Base-by-base conservation (phyloP, 2,888 invertebrate genomes). In the Macrophya alboannulata region DNA sequence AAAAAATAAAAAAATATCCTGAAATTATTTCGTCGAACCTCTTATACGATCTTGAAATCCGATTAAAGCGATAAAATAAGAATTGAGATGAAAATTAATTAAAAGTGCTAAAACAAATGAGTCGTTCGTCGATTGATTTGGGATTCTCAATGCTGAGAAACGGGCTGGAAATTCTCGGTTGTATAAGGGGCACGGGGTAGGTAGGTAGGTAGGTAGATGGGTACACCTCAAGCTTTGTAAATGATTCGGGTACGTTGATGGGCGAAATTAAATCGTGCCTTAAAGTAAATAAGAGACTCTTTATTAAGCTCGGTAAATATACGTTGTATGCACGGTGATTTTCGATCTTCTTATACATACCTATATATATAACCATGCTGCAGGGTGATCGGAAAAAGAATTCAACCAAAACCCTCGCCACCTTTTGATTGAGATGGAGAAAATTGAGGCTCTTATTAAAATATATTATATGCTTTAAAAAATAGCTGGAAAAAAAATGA, bases 321-420 rank as follows among this genome's bases (percentile, higher is more conserved):
- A 51, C 77, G 55, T 51, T 77, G 51, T 74, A n/a, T 77, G 48
- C 74, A 74, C 74, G 45, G 74, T 21, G 45, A 74, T 74, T 74
- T 74, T 74, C 45, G 74, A 74, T 74, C 74, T 74, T 45, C 45
- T 8, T 68, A 25, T n/a, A n/a, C n/a, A n/a, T n/a, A n/a, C n/a
- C n/a, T n/a, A n/a, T n/a, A n/a, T n/a, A n/a, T n/a, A n/a, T 37
- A 37, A 17, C 31, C 31, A 37, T 15, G 48, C 48, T 15, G 9
- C 12, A 17, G 68, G 37, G 37, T 3, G 31, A 31, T 37, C 68
- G 37, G 17, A 37, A 10, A 37, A 10, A 31, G 37, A 37, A 68
- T 68, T 17, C 31, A 17, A 17, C 31, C 15, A 37, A 17, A 5
- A 68, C 68, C 37, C 17, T 37, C 5, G 17, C 31, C 37, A 37